A percentile compares a stretch with the other conserved stretches of the same genome.
Conservation (phyloP, 2,888 invertebrate genomes). For the Drosophila ochracea region DNA sequence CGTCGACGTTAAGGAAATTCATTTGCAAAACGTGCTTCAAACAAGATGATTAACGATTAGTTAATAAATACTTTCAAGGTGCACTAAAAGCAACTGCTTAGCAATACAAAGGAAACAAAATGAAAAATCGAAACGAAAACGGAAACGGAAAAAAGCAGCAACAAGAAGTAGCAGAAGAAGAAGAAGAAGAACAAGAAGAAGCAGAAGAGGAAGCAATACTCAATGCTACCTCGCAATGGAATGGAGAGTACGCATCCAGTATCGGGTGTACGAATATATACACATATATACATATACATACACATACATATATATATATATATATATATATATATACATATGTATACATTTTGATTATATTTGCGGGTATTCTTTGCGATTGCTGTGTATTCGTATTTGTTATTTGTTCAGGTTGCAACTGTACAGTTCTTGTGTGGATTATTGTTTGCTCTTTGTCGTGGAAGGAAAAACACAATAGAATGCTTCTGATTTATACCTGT, state of each 20-base stretch:
- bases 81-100: slow-evolving; percentile 65
- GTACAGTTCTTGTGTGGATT: slow-evolving; percentile 16
- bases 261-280: slow-evolving; percentile 16
- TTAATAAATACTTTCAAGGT: slow-evolving; percentile 40
- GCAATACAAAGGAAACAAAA: slow-evolving; percentile 41
- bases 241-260: slow-evolving; percentile 38
- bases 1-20: neutral
- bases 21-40: slow-evolving; percentile 43
- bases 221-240: slow-evolving; percentile 34
- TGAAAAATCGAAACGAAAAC: slow-evolving; percentile 9
- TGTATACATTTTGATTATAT: slow-evolving; percentile 1
- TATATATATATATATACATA: neutral
- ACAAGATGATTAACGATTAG: slow-evolving; percentile 25
- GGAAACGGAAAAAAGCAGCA: slow-evolving; percentile 14
- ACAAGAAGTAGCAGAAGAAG: slow-evolving; percentile 31
- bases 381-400: slow-evolving; percentile 9
- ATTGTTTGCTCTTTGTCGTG: slow-evolving; percentile 36
- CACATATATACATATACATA: neutral
- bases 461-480: slow-evolving; percentile 53
- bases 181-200: slow-evolving; percentile 36
- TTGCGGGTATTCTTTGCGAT: neutral
- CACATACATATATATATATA: neutral
- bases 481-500: slow-evolving; percentile 42
- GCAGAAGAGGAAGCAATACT: slow-evolving; percentile 43
- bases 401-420: slow-evolving; percentile 9